Base-by-base conservation (phyloP, 2,113 vertebrate genomes). In the Brachypteracias leptosomus region DNA sequence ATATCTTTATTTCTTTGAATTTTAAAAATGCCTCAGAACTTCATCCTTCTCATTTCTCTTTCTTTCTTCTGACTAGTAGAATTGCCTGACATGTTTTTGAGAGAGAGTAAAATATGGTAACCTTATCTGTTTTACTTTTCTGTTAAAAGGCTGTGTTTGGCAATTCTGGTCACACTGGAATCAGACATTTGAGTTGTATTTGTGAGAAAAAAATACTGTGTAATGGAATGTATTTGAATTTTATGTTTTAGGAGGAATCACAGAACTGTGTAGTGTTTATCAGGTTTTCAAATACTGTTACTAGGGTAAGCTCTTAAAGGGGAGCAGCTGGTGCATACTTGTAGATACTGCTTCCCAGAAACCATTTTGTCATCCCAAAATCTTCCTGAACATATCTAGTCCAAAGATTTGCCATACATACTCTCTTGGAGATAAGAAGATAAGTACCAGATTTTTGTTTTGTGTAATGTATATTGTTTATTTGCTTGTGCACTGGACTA, bases 71-170 rank as follows among this genome's bases (percentile, higher is more conserved):
- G 40, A 71, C 51, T 47, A 21, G 20, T 86, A 75, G 86, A 93
- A 86, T 92, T 95, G 57, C 89, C 65, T 90, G 79, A 74, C 11
- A 7, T 72, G 36, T 79, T 93, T 94, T 86, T 89, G 65, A 75
- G 81, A 86, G 63, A 94, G 31, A 74, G 42, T 78, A 52, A 90
- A 90, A 81, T 77, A 59, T 8, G 7, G 14, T 76, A 70, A 26
- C 15, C 33, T 52, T 83, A 35, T 6, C 22, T 68, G 44, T 28
- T 86, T 92, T 67, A 29, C 7, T 76, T 35, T 61, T 94, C 9
- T 85, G 6, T 77, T 86, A 38, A 80, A 75, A 95, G 55, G 58
- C 46, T 74, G 26, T 89, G 44, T 86, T 86, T 92, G 95, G 83
- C 88, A 95, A 44, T 92, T 95, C 65, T 90, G 35, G 5, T 90